Conservation (phyloP, 1,140 invertebrate genomes). For the Heliconius hewitsoni region DNA sequence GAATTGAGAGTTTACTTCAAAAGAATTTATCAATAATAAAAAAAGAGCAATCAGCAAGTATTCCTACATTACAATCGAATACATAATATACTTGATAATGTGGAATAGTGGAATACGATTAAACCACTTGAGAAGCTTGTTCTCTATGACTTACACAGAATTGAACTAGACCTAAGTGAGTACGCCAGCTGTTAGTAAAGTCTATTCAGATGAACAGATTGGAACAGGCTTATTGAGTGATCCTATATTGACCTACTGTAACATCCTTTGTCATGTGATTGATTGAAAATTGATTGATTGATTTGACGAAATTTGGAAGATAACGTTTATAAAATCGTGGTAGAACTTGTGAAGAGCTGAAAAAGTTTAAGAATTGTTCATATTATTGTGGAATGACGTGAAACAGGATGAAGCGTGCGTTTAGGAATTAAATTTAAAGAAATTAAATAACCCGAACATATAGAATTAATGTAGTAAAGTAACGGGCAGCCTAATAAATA, state of each 20-base stretch:
- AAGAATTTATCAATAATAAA: no score
- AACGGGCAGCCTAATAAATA: background rate
- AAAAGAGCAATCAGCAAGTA: conserved; percentile 5
- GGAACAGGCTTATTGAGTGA: conserved; percentile 13
- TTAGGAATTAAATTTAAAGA: no score
- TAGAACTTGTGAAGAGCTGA: background rate
- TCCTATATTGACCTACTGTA: conserved; percentile 3
- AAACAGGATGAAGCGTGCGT: no score
- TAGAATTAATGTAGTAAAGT: no score
- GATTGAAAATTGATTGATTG: background rate
- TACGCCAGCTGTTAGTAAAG: conserved; percentile 8
- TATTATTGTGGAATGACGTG: background rate
- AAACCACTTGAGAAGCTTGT: conserved; percentile 12
- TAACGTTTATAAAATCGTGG: background rate
- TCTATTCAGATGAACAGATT: conserved; percentile 12
- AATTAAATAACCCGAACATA: no score
- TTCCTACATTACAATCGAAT: conserved; percentile 8
- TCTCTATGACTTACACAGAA: conserved; percentile 15
- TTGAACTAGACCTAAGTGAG: conserved; percentile 16
- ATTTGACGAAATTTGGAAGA: background rate
- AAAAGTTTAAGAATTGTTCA: background rate
- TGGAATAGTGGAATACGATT: conserved; percentile 16
- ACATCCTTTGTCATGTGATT: background rate
- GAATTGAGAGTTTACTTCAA: no score
- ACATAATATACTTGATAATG: background rate